Evolutionary conservation across 2,797 vertebrate species (phyloP).

Genomic region (Sebastes taczanowskii): DNA sequence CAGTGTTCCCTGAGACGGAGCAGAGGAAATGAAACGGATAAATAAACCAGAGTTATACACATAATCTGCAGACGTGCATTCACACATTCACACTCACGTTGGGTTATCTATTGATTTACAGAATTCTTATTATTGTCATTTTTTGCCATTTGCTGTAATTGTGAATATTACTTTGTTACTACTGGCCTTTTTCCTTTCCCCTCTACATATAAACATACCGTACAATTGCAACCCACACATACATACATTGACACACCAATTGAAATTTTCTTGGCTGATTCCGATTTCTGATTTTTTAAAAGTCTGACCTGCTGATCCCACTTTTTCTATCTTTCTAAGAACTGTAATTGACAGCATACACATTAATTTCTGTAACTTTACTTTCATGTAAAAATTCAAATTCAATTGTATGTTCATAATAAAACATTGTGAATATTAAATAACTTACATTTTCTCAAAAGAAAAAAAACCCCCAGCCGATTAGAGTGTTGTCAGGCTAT

Average conservation of each 20-base stretch:
- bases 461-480: fast-evolving
- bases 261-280: too few species aligned
- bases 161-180: too few species aligned
- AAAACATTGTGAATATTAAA: too few species aligned
- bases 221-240: not conserved
- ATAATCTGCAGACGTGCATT: too few species aligned
- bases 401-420: not conserved
- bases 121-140: not conserved
- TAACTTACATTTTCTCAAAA: too few species aligned
- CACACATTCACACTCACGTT: not conserved
- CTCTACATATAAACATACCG: not conserved
- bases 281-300: too few species aligned
- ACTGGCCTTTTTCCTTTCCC: not conserved
- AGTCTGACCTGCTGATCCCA: too few species aligned
- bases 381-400: not conserved
- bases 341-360: too few species aligned
- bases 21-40: not conserved
- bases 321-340: too few species aligned
- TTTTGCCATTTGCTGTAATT: not conserved
- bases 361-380: not conserved
- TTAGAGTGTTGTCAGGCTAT: too few species aligned
- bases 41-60: not conserved
- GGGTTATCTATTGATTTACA: not conserved
- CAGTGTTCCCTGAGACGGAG: constrained; percentile 88
- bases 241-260: too few species aligned